phyloP scores from a whole-genome alignment of 1,140 invertebrate genomes.

The Panagrolaimus sp. region DNA sequence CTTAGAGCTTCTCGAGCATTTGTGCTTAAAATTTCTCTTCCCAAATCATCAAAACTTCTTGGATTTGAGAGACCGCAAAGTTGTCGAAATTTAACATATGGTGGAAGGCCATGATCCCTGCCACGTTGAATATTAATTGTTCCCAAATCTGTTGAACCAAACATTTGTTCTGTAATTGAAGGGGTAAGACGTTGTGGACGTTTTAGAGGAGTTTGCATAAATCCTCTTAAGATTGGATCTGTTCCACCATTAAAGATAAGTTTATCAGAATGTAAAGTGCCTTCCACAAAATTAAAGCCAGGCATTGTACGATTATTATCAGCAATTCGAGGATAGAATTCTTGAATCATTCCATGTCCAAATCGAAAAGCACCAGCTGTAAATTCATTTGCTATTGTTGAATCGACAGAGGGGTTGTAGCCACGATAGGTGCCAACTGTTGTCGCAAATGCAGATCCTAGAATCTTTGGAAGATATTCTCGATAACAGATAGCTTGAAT shows the following conservation, averaged over 20 bases:
- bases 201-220: constrained; percentile 52
- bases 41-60: constrained; percentile 66
- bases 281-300: constrained; percentile 47
- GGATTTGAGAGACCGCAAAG: constrained; percentile 69
- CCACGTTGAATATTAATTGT: constrained; percentile 61
- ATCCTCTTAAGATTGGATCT: constrained; percentile 53
- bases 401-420: constrained; percentile 65
- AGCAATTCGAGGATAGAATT: constrained; percentile 55
- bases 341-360: constrained; percentile 65
- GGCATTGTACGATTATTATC: constrained; percentile 46
- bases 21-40: constrained; percentile 48
- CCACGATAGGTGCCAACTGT: constrained; percentile 62
- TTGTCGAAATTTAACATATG: constrained; percentile 73
- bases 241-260: constrained; percentile 53
- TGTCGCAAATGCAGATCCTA: constrained; percentile 59
- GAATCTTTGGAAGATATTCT: constrained; percentile 68
- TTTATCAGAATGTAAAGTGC: constrained; percentile 52
- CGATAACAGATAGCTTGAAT: constrained; percentile 54
- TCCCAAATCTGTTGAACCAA: constrained; percentile 58
- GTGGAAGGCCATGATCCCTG: constrained; percentile 59
- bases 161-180: constrained; percentile 57
- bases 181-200: constrained; percentile 52
- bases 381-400: constrained; percentile 67
- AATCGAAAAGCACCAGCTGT: constrained; percentile 67
- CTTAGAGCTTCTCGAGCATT: constrained; percentile 41